phyloP scores from a whole-genome alignment of 2,797 vertebrate species.

The Clarias pachynema region DNA sequence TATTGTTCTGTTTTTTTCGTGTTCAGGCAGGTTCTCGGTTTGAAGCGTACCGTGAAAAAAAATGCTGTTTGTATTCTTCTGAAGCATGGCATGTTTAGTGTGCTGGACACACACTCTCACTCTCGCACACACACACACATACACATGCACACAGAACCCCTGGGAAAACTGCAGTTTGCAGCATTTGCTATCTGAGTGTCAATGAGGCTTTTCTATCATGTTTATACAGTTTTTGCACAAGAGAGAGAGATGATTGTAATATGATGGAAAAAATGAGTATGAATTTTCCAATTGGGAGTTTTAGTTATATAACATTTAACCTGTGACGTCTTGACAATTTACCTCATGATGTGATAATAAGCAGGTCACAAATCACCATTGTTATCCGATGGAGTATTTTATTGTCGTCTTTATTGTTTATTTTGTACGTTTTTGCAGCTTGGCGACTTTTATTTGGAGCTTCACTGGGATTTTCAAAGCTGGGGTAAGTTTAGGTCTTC shows the following conservation, averaged over 20 bases:
- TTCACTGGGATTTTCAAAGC: slow-evolving; percentile 99
- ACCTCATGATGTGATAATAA: neutral
- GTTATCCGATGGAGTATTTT: neutral
- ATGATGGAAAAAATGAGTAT: neutral
- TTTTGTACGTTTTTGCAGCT: slow-evolving; percentile 77
- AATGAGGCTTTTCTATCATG: neutral
- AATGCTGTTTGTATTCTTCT: slow-evolving; percentile 8
- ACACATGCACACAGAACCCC: neutral
- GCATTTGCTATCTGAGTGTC: slow-evolving; percentile 41
- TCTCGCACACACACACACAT: neutral
- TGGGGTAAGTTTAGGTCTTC: slow-evolving; percentile 87
- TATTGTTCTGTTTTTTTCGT: neutral
- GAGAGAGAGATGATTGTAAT: slow-evolving; percentile 4
- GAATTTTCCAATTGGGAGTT: neutral
- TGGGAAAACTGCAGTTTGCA: neutral
- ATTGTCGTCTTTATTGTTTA: neutral
- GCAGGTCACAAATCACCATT: neutral
- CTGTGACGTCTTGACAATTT: neutral
- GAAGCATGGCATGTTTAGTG: neutral
- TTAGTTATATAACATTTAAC: neutral
- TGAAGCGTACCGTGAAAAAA: neutral
- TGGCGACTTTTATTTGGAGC: slow-evolving; percentile 98
- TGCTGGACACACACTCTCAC: neutral
- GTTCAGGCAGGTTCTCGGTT: neutral
- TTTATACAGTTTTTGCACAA: too few species aligned